phyloP scores from a whole-genome alignment of 2,797 vertebrate species.

The Enteromius treurensis region DNA sequence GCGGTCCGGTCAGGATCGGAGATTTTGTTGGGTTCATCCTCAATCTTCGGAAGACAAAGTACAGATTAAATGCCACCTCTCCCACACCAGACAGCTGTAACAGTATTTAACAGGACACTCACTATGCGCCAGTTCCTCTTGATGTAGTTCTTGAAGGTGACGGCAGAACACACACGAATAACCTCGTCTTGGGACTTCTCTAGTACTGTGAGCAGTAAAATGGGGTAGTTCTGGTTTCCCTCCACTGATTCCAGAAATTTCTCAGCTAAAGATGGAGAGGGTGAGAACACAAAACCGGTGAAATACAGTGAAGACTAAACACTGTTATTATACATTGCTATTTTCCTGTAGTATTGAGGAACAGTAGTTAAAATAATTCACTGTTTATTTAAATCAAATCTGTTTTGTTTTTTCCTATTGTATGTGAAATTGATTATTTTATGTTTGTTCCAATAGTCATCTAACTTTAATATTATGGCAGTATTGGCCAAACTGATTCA shows the following conservation, averaged over 20 bases:
- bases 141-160: constrained; percentile 98
- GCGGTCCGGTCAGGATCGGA: constrained; percentile 90
- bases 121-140: constrained; percentile 99
- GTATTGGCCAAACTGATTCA: too few relatives aligned
- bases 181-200: constrained; percentile 97
- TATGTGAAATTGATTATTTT: not conserved
- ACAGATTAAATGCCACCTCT: not conserved
- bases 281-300: not conserved
- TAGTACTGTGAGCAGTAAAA: constrained; percentile 90
- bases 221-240: constrained; percentile 92
- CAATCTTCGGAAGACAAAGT: constrained; percentile 72
- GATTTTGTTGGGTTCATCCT: constrained; percentile 98
- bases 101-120: constrained; percentile 68
- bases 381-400: not conserved
- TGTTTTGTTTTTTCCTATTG: not conserved
- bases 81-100: not conserved
- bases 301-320: not conserved
- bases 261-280: constrained; percentile 79
- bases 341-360: too few relatives aligned
- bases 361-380: not conserved
- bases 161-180: constrained; percentile 95
- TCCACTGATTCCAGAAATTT: constrained; percentile 98
- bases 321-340: not conserved
- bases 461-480: too few relatives aligned
- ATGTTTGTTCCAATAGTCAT: too few relatives aligned